Evolutionary conservation across 2,888 invertebrate species (phyloP), one percentile per base, ranked within the genome.

Genomic region (Scrobipalpa atriplicella): DNA sequence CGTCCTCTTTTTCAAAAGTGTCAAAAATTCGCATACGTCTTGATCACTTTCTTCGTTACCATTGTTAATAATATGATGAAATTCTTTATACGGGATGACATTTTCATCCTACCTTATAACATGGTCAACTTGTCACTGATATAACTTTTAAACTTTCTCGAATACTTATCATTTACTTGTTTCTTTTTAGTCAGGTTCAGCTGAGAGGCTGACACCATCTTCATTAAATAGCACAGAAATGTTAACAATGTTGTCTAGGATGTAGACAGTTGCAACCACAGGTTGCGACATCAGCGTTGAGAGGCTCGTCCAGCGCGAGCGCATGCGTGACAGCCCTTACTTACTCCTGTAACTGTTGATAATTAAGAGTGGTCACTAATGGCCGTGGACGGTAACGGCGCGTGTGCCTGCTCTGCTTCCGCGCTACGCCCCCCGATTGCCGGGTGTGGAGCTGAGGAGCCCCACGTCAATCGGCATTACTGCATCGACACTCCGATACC

Each of bases 321-420:
- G 38, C 58, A 58, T 58, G 58, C 58, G 38, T 58, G 58, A 13
- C 58, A 58, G n/a, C 58, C 58, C 58, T 58, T 58, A 58, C 13
- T 58, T 58, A 38, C 16, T 16, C 29, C 29, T 36, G 78, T 90
- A 92, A 91, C 92, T 90, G 92, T 92, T 89, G 85, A 86, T 91
- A 90, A 91, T 92, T 90, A 92, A 89, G 85, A 86, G 85, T 83
- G 82, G 86, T 86, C 83, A 82, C 80, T 86, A 86, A 87, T 89
- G 80, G 83, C 75, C 79, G 80, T 75, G 79, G 86, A 86, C 83
- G 84, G 81, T 90, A 89, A 89, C 88, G 89, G 90, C 84, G 73
- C 74, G 79, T 78, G 81, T 77, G 85, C 79, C 81, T 36, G 76
- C 72, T 71, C 73, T 76, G 82, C 86, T 89, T 88, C 89, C 86